Base-by-base conservation (phyloP, 2,888 invertebrate genomes). In the Tridacna gigas region DNA sequence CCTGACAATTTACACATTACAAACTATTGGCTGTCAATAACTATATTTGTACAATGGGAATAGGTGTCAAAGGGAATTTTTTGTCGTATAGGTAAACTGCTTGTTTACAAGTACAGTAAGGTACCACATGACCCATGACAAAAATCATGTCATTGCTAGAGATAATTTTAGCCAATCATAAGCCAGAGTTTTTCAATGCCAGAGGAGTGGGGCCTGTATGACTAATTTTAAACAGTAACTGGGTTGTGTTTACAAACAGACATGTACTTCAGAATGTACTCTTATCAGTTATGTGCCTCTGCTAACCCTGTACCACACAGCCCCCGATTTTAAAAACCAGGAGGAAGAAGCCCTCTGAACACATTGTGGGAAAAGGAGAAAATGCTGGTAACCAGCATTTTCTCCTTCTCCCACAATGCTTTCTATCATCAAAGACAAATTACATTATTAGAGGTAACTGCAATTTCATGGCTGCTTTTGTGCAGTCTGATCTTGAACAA, bases 191-290 rank as follows among this genome's bases (percentile, higher is more conserved):
- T 69, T 69, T 20, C 18, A 47, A n/a, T 18, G 47, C 5, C n/a
- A 47, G 9, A 25, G 69, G 69, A 69, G 45, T 69, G 69, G 45
- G 63, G 7, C n/a, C 69, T 18, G 12, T 47, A 45, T 66, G 66
- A 15, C 69, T 13, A 45, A 45, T 37, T 37, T 37, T 37, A 37
- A 37, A 37, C 37, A 66, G 7, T 26, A 69, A 69, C 45, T 47
- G 20, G 69, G 69, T 69, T 47, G 12, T 69, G 69, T 69, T 69
- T 69, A 69, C 69, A 47, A 69, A 69, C 69, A 69, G 25, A 69
- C 69, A 69, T 69, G 69, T 69, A 66, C 9, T 56, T 63, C 26
- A 63, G 25, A 4, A 3, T 63, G 63, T 22, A 63, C 22, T 20
- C 13, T 63, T 25, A 13, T 22, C 63, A 63, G n/a, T 25, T 13